Percentiles rank a stretch among this genome's conserved stretches.
phyloP scores from a whole-genome alignment of 2,113 vertebrate genomes.

The Rhinolophus sinicus region DNA sequence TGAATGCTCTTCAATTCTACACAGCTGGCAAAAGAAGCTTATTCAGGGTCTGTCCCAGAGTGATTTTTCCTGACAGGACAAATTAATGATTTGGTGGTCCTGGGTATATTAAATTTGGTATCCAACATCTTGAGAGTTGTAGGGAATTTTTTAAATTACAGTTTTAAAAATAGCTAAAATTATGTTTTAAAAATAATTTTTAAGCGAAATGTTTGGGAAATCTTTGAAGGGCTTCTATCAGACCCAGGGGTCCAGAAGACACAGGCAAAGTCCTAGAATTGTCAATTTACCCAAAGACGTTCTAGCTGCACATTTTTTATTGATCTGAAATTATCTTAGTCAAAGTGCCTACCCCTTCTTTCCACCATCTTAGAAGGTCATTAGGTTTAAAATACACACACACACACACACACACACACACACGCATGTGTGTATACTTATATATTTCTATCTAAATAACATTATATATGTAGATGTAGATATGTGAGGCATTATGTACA shows the following conservation, averaged over 20 bases:
- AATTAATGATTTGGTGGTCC: not conserved
- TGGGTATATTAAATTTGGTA: not conserved
- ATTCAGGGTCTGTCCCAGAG: not conserved
- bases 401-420: not conserved
- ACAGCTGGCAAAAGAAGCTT: not conserved
- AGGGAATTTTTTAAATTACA: not conserved
- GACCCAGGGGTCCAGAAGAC: not conserved
- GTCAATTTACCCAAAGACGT: not conserved
- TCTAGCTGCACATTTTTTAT: not conserved
- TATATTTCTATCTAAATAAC: not conserved
- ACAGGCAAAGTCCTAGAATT: not conserved
- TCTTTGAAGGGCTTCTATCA: not conserved
- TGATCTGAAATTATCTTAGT: not conserved
- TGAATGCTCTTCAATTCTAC: not conserved
- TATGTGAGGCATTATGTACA: not conserved
- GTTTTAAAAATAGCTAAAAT: slow-evolving; percentile 49
- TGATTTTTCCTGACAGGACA: not conserved
- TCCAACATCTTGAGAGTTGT: not conserved
- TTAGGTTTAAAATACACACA: not conserved
- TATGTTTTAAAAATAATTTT: slow-evolving; percentile 38
- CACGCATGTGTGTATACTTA: no score
- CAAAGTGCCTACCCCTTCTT: not conserved
- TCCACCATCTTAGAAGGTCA: not conserved
- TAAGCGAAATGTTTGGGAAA: not conserved
- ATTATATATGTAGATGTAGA: not conserved